Evolutionary conservation across 1,140 invertebrate genomes (phyloP), one percentile per base, ranked within the genome.

Genomic region (Eriosoma lanigerum): DNA sequence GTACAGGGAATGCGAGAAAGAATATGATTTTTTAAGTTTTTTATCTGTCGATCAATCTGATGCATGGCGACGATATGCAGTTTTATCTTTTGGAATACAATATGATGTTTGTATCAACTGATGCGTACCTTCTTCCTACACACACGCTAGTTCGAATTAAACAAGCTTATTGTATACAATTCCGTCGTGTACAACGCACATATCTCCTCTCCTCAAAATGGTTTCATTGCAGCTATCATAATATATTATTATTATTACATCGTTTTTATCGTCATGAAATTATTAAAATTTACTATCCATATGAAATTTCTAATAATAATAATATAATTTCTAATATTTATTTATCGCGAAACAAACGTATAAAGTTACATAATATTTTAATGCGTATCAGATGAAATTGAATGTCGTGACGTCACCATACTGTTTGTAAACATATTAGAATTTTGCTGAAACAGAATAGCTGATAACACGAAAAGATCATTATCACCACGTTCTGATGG

Each of bases 121-220:
- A 70, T 46, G 46, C 50, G 46, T 21, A 19, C n/a, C n/a, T n/a
- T n/a, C 66, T 70, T 70, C 66, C 66, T 70, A 70, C 66, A 26
- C 66, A 26, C 66, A 50, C 46, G 24, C 66, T 15, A 5, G 32
- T 26, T 24, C 46, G 46, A 50, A 46, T 70, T 70, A 70, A 70
- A 70, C 24, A 26, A 70, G 64, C 21, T 46, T 38, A 68, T 68
- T 68, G 64, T 66, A 10, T 44, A 66, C 9, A 38, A n/a, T 48
- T 48, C 46, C 46, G 10, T 15, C 38, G 13, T 46, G 9, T 66
- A 13, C 26, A 64, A 13, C 32, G 24, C 12, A 62, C 9, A n/a
- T 64, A 64, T 4, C 6, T 3, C 38, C 38, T 17, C 32, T 32
- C n/a, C n/a, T 32, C 29, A 17, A n/a, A 15, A 66, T 44, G 64